Evolutionary conservation across 2,888 invertebrate genomes (phyloP).

Genomic region (Hipparchia sbordonii): DNA sequence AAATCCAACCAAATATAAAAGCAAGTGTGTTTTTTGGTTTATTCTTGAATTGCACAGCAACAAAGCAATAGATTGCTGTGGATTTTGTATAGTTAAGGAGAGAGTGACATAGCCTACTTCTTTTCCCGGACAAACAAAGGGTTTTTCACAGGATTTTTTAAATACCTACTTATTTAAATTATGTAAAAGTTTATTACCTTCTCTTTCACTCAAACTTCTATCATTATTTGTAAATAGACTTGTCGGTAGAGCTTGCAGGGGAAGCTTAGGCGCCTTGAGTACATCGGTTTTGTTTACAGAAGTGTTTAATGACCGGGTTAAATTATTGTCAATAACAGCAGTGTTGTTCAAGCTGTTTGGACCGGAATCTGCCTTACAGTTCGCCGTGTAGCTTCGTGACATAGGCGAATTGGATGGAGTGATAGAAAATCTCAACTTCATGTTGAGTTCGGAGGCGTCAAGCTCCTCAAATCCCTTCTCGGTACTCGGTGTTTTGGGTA

Average conservation of each 20-base stretch:
- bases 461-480: slow-evolving; percentile 75
- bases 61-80: no score
- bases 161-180: no score
- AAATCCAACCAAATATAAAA: not conserved
- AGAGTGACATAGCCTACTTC: no score
- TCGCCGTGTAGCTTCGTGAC: slow-evolving; percentile 68
- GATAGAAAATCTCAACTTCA: slow-evolving; percentile 72
- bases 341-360: slow-evolving; percentile 50
- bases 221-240: slow-evolving; percentile 55
- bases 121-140: no score
- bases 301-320: slow-evolving; percentile 66
- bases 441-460: slow-evolving; percentile 73
- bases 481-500: slow-evolving; percentile 57
- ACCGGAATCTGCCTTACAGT: slow-evolving; percentile 55
- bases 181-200: not conserved
- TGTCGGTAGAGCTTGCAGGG: slow-evolving; percentile 58
- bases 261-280: slow-evolving; percentile 58
- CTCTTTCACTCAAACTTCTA: slow-evolving; percentile 53
- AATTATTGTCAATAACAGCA: slow-evolving; percentile 52
- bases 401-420: slow-evolving; percentile 73
- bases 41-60: no score
- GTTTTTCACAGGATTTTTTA: no score
- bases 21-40: no score
- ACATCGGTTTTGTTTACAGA: slow-evolving; percentile 55
- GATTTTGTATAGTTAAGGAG: no score